These are phyloP conservation scores for Odiellus spinosus DNA, from an alignment of 2,888 invertebrate species.

Conservation along the genomic window DNA sequence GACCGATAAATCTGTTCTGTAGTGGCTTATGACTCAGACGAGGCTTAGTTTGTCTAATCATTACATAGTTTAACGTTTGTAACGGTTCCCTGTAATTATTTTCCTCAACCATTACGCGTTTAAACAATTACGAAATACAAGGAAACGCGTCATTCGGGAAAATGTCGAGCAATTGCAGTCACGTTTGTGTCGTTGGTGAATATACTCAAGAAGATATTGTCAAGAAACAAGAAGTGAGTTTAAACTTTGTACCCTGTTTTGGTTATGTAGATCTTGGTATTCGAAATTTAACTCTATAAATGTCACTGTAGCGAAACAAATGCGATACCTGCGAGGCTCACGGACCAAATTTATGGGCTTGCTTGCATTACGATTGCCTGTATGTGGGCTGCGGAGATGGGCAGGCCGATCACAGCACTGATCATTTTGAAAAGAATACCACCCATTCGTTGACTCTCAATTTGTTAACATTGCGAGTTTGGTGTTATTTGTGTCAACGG, in stretches of 20 bases:
- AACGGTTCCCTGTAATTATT: no score
- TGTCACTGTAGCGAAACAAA: conserved; percentile 5
- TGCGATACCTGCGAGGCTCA: conserved; percentile 56
- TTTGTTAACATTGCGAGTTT: conserved; percentile 61
- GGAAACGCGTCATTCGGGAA: no score
- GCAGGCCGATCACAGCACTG: conserved; percentile 62
- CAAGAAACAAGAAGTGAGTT: conserved; percentile 17
- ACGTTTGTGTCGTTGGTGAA: conserved; percentile 24
- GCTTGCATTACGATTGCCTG: conserved; percentile 59
- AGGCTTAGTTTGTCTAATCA: no score
- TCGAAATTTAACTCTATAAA: no score
- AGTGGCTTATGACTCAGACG: no score
- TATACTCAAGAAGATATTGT: conserved; percentile 25
- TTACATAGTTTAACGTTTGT: no score
- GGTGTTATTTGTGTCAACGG: conserved; percentile 72
- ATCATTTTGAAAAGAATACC: conserved; percentile 45
- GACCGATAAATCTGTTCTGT: no score
- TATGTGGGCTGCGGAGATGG: conserved; percentile 70
- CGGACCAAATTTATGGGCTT: conserved; percentile 72
- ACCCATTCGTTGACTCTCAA: conserved; percentile 69
- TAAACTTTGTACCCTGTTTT: no score
- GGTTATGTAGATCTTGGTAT: no score
- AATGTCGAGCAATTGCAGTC: conserved; percentile 20
- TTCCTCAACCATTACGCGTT: no score
- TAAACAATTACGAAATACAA: no score